phyloP scores from a whole-genome alignment of 2,113 vertebrate species.

The Agelaius phoeniceus region DNA sequence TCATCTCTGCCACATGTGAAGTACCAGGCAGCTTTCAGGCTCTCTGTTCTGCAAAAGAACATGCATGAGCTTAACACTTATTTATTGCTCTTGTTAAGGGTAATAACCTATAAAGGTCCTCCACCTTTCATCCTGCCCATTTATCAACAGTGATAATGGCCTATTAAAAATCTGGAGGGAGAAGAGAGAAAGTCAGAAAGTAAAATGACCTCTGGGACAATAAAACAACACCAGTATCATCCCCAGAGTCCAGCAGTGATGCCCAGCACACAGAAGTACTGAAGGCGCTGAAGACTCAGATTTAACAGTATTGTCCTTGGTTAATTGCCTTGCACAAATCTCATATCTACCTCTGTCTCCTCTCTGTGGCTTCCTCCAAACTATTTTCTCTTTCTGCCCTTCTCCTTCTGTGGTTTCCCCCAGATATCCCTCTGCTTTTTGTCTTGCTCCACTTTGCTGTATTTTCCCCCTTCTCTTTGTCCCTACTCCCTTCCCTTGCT shows the following conservation, averaged over 20 bases:
- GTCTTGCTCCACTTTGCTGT: background rate
- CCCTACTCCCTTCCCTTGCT: background rate
- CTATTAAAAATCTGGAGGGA: background rate
- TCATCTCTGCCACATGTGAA: background rate
- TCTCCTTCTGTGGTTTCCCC: background rate
- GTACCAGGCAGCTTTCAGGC: background rate
- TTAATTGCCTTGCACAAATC: background rate
- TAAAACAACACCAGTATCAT: background rate
- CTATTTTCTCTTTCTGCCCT: background rate
- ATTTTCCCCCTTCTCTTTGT: background rate
- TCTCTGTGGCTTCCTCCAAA: background rate
- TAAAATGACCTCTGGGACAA: background rate
- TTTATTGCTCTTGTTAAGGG: background rate
- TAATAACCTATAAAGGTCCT: background rate
- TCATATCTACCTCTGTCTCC: background rate
- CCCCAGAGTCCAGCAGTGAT: background rate
- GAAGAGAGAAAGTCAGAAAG: background rate
- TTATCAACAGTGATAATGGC: background rate
- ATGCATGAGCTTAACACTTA: background rate
- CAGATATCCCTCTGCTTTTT: background rate
- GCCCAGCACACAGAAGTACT: background rate
- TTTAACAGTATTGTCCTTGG: background rate
- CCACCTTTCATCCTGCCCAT: background rate
- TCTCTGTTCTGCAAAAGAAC: background rate
- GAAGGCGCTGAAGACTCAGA: background rate